Conservation (phyloP, 2,888 invertebrate species). For the Urechis unicinctus region DNA sequence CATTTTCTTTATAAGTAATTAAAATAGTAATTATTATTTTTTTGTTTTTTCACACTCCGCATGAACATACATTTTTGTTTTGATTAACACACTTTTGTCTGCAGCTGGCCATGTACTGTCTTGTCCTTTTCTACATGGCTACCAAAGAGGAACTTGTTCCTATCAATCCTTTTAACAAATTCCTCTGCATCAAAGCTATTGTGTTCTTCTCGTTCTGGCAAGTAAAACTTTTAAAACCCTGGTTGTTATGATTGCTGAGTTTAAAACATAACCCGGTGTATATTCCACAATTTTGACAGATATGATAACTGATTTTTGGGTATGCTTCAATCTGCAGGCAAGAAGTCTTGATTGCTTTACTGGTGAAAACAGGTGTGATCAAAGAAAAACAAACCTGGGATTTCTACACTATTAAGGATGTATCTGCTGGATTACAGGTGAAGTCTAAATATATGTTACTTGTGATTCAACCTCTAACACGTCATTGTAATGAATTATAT, state of each 20-base stretch:
- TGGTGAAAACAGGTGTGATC: conserved; percentile 78
- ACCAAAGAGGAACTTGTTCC: conserved; percentile 79
- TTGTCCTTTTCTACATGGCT: conserved; percentile 87
- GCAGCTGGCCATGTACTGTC: conserved; percentile 80
- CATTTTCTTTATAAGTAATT: too few species aligned
- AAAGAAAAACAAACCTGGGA: conserved; percentile 63
- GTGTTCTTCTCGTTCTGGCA: conserved; percentile 95
- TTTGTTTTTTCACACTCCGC: neutral
- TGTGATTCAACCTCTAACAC: too few species aligned
- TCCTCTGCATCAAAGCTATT: conserved; percentile 93
- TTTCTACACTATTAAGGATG: conserved; percentile 64
- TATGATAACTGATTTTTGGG: too few species aligned
- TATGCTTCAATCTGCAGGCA: conserved; percentile 62
- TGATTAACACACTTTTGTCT: conserved; percentile 12
- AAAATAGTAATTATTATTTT: too few species aligned
- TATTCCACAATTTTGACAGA: neutral
- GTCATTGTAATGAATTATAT: too few species aligned
- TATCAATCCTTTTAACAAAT: conserved; percentile 90
- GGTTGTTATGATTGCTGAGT: neutral
- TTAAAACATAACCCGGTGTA: neutral
- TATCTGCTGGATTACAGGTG: conserved; percentile 78
- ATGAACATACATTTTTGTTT: neutral
- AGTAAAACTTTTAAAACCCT: neutral
- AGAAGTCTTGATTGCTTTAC: conserved; percentile 78
- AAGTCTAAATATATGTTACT: neutral